Base-by-base conservation (phyloP, 2,113 vertebrate genomes). In the Anseranas semipalmata region DNA sequence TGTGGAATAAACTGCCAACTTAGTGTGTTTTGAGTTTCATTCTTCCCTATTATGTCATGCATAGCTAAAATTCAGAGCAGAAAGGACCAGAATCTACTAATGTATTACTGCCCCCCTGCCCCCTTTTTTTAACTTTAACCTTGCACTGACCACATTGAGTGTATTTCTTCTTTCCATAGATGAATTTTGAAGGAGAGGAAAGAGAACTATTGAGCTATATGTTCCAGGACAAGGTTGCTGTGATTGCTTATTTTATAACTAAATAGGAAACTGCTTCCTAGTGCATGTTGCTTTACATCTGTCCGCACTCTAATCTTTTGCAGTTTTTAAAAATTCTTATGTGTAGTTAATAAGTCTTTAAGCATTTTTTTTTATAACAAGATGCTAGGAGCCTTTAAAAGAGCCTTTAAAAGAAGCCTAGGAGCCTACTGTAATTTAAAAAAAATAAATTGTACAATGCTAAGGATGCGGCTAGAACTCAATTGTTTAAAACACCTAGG, bases 141-240 rank as follows among this genome's bases (percentile, higher is more conserved):
- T 87, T 75, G 58, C 30, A 66, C 83, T 92, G 89, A 95, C 63
- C 28, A 15, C 77, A 90, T 43, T 96, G 55, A 95, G 96, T 73
- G 55, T 93, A 86, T 96, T 96, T 98, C 77, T 97, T 85, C 96
- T 96, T 96, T 86, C 88, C 95, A 55, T 99, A 99, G 99, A 99
- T 99, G 97, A 99, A 97, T 98, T 99, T 98, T 99, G 98, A 98
- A 98, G 97, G 98, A 96, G 97, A 90, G 97, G 98, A 99, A 95
- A 98, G 94, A 95, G 98, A 98, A 90, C 98, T 99, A 59, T 98
- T 99, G 98, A 95, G 98, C 98, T 98, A 96, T 98, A 97, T 99
- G 98, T 99, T 99, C 98, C 98, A 97, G 89, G 97, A 98, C 96
- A 99, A 99, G 98, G 98, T 99, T 98, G 97, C 97, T 94, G 79